Evolutionary conservation across 1,140 invertebrate species (phyloP).

Genomic region (Cecropterus lyciades): DNA sequence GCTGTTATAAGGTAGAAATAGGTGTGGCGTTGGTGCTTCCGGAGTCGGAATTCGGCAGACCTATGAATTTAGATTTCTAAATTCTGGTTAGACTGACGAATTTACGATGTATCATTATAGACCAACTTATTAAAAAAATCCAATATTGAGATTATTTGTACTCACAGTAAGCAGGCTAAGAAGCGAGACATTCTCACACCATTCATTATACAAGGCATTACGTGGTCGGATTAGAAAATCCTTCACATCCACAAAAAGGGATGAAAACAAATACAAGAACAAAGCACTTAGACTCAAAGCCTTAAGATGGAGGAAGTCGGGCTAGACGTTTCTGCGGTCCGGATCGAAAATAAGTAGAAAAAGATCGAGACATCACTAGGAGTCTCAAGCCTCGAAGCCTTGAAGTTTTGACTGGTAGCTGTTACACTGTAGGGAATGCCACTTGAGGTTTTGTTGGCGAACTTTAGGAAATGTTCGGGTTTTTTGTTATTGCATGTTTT

Average conservation of each 20-base stretch:
- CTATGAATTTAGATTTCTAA: no score
- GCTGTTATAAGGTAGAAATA: no score
- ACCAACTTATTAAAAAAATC: no score
- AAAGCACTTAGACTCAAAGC: constrained; percentile 59
- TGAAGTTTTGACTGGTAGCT: constrained; percentile 55
- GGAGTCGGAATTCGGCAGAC: no score
- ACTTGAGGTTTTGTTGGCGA: constrained; percentile 4
- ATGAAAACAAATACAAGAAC: constrained; percentile 56
- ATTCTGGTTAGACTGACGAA: no score
- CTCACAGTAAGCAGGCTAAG: background rate
- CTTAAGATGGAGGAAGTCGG: constrained; percentile 56
- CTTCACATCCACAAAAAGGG: constrained; percentile 43
- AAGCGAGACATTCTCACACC: background rate
- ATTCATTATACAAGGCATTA: background rate
- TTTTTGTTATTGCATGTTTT: background rate
- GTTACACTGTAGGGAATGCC: constrained; percentile 53
- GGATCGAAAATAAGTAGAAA: constrained; percentile 81
- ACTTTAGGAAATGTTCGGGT: constrained; percentile 7
- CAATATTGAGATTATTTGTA: no score
- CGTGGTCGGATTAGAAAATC: constrained; percentile 27
- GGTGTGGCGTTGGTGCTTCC: no score
- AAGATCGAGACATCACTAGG: constrained; percentile 81
- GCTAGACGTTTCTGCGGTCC: constrained; percentile 73
- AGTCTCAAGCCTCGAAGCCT: constrained; percentile 75
- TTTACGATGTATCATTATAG: no score